These are phyloP conservation scores for Eupithecia vulgata DNA, from an alignment of 2,888 invertebrate species.

Conservation along the genomic window DNA sequence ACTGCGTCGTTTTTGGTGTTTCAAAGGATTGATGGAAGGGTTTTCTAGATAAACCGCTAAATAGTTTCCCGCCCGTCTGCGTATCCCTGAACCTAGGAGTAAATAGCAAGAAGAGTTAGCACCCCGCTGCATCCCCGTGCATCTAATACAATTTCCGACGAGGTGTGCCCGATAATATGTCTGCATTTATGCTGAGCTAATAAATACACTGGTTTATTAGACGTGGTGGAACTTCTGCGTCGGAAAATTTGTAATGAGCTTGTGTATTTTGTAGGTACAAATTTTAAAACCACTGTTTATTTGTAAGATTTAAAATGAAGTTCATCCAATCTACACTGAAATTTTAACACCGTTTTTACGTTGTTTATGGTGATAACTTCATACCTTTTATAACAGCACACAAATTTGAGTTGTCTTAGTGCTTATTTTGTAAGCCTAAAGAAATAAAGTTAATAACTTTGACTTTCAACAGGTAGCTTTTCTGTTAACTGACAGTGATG, in stretches of 20 bases:
- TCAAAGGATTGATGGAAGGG: no score
- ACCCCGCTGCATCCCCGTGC: slow-evolving; percentile 56
- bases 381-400: background rate
- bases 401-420: no score
- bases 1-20: background rate
- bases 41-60: background rate
- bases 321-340: background rate
- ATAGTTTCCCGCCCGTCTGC: slow-evolving; percentile 50
- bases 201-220: slow-evolving; percentile 21
- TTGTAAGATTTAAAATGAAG: background rate
- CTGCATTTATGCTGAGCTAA: slow-evolving; percentile 41
- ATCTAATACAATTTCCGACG: slow-evolving; percentile 78
- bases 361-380: background rate
- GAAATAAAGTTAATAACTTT: no score
- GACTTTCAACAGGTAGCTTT: background rate
- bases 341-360: background rate
- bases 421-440: no score
- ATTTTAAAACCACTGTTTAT: background rate
- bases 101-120: slow-evolving; percentile 45
- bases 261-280: background rate
- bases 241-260: background rate
- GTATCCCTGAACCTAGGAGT: slow-evolving; percentile 46
- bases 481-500: background rate
- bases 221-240: slow-evolving; percentile 17
- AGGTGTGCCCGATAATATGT: slow-evolving; percentile 69